phyloP scores from a whole-genome alignment of 35 echinoderm and acorn worm genomes.

The Hemicentrotus pulcherrimus region DNA sequence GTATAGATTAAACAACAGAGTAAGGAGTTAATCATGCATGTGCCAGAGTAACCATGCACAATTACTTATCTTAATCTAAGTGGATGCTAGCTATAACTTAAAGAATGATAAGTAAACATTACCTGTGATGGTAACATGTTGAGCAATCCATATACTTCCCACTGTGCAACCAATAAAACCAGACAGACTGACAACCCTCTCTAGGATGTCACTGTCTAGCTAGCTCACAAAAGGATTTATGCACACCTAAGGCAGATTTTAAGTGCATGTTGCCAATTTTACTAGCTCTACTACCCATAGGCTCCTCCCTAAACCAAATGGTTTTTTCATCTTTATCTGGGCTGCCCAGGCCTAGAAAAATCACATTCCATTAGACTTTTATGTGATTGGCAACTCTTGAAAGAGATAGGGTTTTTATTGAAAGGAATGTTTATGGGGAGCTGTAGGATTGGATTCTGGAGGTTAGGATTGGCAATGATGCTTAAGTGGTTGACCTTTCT shows the following conservation, averaged over 20 bases:
- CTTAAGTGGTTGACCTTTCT: constrained; percentile 54
- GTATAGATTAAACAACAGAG: background rate
- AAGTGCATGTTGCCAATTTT: constrained; percentile 47
- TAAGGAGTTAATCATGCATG: background rate
- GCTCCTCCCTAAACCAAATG: background rate
- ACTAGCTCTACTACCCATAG: background rate
- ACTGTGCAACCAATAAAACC: background rate
- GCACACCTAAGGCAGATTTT: constrained; percentile 25
- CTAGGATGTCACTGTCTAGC: background rate
- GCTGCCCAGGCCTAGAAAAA: background rate
- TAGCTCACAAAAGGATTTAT: constrained; percentile 42
- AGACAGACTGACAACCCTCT: background rate
- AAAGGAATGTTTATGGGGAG: background rate
- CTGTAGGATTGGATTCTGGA: constrained; percentile 1
- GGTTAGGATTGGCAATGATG: constrained; percentile 44
- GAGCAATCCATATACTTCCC: background rate
- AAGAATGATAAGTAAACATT: background rate
- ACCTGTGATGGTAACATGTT: constrained; percentile 50
- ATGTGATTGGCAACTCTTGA: background rate
- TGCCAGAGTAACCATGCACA: background rate
- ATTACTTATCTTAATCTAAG: background rate
- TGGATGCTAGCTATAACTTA: background rate
- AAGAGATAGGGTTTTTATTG: background rate
- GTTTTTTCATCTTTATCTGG: background rate
- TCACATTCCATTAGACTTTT: background rate